Evolutionary conservation across 2,888 invertebrate species (phyloP), one percentile per base, ranked within the genome.

Genomic region (Sphecodes monilicornis): DNA sequence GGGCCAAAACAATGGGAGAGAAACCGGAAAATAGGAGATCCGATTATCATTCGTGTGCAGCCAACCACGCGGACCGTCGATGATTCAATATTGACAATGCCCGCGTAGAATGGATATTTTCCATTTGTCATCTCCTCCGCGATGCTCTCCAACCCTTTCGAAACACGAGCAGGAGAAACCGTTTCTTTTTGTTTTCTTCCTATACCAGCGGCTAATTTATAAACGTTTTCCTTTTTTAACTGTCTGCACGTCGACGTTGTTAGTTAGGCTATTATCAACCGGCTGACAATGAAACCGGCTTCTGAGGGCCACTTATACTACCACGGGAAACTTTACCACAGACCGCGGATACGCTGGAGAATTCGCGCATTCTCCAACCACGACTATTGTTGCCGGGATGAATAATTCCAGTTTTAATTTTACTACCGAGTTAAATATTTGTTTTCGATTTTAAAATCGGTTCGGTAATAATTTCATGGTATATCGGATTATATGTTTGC

Each of bases 1-100:
- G 36, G 11, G 66, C n/a, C 66, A 16, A 71, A 78, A 81, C 82
- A 82, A 80, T 64, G 26, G 36, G 1, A 70, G 32, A 46, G 66
- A 75, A 54, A 6, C 50, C 26, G 68, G 57, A 36, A 76, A 75
- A 66, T 43, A 66, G 71, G 29, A 76, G 66, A 76, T 71, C 26
- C 54, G 68, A 81, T 83, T 83, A 83, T 76, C 54, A 83, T 83
- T 68, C 46, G 66, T 68, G 66, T 68, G 66, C 66, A 68, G n/a
- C 66, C 11, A 68, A 36, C 39, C 32, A 13, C n/a, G 66, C 66
- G 71, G 54, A n/a, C n/a, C 13, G 41, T 22, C 64, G 70, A 78
- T 81, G 68, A 72, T 43, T 73, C 81, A 73, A 79, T 68, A 32
- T 32, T 66, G 46, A 68, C 66, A 81, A 54, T 64, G 29, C 41